These are phyloP conservation scores for Oreonectes daqikongensis DNA, from an alignment of 2,797 vertebrate genomes.

Conservation along the genomic window DNA sequence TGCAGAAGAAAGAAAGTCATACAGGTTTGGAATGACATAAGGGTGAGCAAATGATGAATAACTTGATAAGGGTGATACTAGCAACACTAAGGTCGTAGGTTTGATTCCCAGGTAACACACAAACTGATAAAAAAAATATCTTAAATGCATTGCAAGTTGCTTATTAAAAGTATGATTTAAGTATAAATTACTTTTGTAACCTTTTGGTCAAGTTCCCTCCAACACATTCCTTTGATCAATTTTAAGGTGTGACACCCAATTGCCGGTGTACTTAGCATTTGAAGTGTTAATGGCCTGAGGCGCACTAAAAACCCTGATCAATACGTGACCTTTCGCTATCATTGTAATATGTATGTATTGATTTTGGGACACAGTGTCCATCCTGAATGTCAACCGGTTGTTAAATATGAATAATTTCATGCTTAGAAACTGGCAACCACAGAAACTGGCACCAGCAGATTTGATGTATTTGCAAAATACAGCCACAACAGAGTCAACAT, in stretches of 20 bases:
- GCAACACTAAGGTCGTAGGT: too few species aligned
- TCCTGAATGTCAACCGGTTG: constrained; percentile 1
- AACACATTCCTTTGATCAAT: background rate
- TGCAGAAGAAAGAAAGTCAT: too few species aligned
- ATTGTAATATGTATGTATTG: constrained; percentile 36
- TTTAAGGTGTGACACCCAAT: constrained; percentile 2
- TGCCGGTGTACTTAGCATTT: background rate
- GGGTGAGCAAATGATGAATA: too few species aligned
- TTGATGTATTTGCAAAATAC: constrained; percentile 35
- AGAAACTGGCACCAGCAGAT: constrained; percentile 12
- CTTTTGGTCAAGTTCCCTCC: background rate
- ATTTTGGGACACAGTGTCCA: constrained; percentile 9
- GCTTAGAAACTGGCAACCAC: constrained; percentile 15
- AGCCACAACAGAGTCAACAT: constrained; percentile 3
- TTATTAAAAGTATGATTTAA: background rate
- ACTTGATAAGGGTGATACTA: too few species aligned
- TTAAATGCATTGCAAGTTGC: too few species aligned
- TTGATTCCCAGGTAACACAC: too few species aligned
- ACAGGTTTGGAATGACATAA: too few species aligned
- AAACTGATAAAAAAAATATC: too few species aligned
- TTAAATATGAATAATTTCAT: constrained; percentile 30
- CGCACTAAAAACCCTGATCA: constrained; percentile 22
- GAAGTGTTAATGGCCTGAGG: background rate
- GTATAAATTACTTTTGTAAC: background rate
- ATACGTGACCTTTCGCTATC: constrained; percentile 43